Evolutionary conservation across 2,113 vertebrate species (phyloP).

Genomic region (Notothenia coriiceps): DNA sequence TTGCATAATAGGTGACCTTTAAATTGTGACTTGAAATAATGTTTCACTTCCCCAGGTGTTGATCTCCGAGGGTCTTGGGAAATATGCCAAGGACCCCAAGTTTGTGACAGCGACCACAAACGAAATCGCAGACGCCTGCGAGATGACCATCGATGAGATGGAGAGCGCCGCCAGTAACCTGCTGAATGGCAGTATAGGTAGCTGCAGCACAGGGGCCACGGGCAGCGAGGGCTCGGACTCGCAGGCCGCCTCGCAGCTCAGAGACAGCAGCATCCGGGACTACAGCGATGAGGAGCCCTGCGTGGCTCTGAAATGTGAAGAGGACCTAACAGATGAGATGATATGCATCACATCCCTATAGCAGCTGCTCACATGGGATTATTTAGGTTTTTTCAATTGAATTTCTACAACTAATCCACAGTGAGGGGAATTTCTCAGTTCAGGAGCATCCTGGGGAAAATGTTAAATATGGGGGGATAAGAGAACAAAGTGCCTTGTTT

Average conservation of each 20-base stretch:
- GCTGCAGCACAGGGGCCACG: conserved; percentile 14
- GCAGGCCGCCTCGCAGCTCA: conserved; percentile 39
- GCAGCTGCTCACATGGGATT: conserved; percentile 71
- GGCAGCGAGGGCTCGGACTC: conserved; percentile 74
- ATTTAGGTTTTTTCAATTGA: conserved; percentile 59
- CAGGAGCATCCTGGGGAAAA: conserved; percentile 36
- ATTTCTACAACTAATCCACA: conserved; percentile 23
- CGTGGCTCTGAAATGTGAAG: conserved; percentile 86
- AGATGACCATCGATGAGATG: conserved; percentile 98
- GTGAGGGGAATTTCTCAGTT: conserved; percentile 21
- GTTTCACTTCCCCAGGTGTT: conserved; percentile 85
- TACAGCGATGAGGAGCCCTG: conserved; percentile 95
- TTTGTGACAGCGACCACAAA: conserved; percentile 95
- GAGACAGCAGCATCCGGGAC: conserved; percentile 89
- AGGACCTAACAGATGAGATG: conserved; percentile 97
- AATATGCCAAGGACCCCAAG: conserved; percentile 94
- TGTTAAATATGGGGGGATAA: conserved; percentile 39
- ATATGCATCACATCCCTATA: conserved; percentile 98
- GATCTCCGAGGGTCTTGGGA: conserved; percentile 96
- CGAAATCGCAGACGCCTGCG: conserved; percentile 96
- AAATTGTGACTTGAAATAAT: not conserved
- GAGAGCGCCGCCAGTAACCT: conserved; percentile 96
- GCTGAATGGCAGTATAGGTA: conserved; percentile 87
- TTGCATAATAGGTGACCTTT: too few relatives aligned
- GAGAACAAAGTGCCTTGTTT: conserved; percentile 81